Evolutionary conservation across 2,113 vertebrate genomes (phyloP).

Genomic region (Pycnonotus jocosus): DNA sequence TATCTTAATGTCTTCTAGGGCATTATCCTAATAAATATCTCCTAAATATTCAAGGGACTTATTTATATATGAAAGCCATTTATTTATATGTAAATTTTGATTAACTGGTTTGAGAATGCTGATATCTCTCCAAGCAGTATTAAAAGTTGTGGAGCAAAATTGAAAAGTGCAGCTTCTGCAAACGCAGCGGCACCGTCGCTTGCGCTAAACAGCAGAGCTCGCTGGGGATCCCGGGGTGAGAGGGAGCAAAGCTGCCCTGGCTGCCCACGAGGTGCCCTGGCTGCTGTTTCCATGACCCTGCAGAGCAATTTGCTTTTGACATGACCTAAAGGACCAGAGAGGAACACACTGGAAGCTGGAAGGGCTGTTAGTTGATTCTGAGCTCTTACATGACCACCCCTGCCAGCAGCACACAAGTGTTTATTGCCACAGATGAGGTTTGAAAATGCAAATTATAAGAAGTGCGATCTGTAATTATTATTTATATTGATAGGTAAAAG

Average conservation of each 20-base stretch:
- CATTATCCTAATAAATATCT: background rate
- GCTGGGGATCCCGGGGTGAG: fast-evolving
- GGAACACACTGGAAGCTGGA: background rate
- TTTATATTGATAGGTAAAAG: background rate
- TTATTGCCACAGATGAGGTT: background rate
- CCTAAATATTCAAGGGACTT: background rate
- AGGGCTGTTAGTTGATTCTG: background rate
- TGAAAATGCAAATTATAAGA: background rate
- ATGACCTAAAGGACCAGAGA: background rate
- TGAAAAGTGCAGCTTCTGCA: background rate
- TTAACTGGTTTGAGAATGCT: background rate
- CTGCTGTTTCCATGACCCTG: background rate
- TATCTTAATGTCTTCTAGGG: background rate
- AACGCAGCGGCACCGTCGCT: fast-evolving
- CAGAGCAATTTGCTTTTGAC: background rate
- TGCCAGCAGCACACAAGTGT: background rate
- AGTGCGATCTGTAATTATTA: background rate
- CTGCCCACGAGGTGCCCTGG: fast-evolving
- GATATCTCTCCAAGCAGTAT: background rate
- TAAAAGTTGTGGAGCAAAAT: background rate
- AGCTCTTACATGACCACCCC: background rate
- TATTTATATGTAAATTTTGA: background rate
- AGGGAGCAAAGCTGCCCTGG: background rate
- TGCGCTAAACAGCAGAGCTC: background rate
- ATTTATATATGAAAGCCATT: background rate